Conservation (phyloP, 2,888 invertebrate genomes). For the Coleophora flavipennella region DNA sequence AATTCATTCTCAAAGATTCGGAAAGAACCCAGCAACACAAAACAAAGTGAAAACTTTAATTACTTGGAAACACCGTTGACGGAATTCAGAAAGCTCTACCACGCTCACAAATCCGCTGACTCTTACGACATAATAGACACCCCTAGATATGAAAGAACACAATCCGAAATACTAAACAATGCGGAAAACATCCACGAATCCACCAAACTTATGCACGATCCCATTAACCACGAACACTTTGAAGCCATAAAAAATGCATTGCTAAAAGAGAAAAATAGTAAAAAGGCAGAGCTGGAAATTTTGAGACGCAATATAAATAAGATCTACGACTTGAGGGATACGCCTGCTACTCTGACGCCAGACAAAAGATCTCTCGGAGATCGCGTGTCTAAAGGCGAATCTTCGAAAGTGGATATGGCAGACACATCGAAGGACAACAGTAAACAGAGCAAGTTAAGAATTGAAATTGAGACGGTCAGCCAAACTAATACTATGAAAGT, state of each 20-base stretch:
- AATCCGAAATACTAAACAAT: not conserved
- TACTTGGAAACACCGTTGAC: slow-evolving; percentile 46
- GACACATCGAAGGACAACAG: slow-evolving; percentile 11
- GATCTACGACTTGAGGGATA: slow-evolving; percentile 24
- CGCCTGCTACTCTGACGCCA: slow-evolving; percentile 11
- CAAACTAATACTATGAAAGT: no score
- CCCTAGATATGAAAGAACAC: slow-evolving; percentile 1
- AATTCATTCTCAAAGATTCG: slow-evolving; percentile 13
- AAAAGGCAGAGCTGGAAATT: slow-evolving; percentile 31
- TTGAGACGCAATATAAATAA: slow-evolving; percentile 33
- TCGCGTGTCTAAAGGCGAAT: not conserved
- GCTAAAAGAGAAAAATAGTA: slow-evolving; percentile 16
- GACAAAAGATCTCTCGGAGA: slow-evolving; percentile 5
- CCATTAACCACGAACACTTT: slow-evolving; percentile 20
- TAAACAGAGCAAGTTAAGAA: slow-evolving; percentile 21
- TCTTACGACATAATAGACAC: slow-evolving; percentile 2
- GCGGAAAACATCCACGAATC: not conserved
- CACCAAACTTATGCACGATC: not conserved
- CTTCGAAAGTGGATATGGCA: no score
- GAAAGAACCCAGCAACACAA: slow-evolving; percentile 5
- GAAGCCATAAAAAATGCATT: slow-evolving; percentile 13
- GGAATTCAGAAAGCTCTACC: slow-evolving; percentile 53
- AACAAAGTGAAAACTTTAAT: slow-evolving; percentile 14
- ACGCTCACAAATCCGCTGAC: slow-evolving; percentile 17
- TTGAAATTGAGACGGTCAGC: not conserved